These are phyloP conservation scores for Elephantulus edwardii DNA, from an alignment of 2,113 vertebrate species.

Conservation along the genomic window DNA sequence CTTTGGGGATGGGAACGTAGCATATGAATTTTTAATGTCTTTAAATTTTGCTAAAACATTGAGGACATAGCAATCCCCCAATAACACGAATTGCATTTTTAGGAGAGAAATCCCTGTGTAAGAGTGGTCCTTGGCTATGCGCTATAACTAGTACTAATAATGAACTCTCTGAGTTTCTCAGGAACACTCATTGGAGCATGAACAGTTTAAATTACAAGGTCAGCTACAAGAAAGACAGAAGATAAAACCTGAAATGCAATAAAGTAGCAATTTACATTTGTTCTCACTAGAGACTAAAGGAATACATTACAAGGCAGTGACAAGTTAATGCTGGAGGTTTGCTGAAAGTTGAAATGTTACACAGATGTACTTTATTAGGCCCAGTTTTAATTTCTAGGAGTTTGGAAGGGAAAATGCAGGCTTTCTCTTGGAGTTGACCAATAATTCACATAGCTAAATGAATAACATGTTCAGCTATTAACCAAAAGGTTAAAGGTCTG, in stretches of 20 bases:
- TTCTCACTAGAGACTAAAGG: conserved; percentile 25
- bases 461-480: background rate
- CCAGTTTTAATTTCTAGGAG: background rate
- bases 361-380: background rate
- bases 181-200: background rate
- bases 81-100: background rate
- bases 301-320: background rate
- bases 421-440: background rate
- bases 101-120: background rate
- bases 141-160: background rate
- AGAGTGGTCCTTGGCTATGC: background rate
- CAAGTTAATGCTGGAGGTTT: conserved; percentile 30
- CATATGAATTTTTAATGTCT: conserved; percentile 9
- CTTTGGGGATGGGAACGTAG: background rate
- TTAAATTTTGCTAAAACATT: background rate
- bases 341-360: background rate
- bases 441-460: background rate
- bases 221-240: conserved; percentile 48
- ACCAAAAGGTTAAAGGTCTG: too few relatives aligned
- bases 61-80: background rate
- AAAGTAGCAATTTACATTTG: conserved; percentile 42
- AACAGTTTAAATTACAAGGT: conserved; percentile 63
- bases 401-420: background rate
- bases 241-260: conserved; percentile 24
- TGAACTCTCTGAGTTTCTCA: conserved; percentile 16